These are phyloP conservation scores for Papilio demoleus DNA, from an alignment of 2,888 invertebrate species.

Conservation along the genomic window DNA sequence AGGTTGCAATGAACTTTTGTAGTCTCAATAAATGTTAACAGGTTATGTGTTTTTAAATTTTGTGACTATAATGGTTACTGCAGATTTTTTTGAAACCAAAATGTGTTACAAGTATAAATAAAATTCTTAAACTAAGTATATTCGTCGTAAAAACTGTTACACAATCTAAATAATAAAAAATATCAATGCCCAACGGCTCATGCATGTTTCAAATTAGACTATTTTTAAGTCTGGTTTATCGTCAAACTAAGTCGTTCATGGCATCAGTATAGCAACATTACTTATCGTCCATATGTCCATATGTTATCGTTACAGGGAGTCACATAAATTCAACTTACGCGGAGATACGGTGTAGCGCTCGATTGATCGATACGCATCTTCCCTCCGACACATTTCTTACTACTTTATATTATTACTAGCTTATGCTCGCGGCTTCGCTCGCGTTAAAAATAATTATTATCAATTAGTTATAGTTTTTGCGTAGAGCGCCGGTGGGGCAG, in stretches of 20 bases:
- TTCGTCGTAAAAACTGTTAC: neutral
- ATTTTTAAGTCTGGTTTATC: neutral
- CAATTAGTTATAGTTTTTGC: no score
- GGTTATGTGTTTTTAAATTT: neutral
- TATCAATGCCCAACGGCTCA: no score
- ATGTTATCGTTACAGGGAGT: slow-evolving; percentile 21
- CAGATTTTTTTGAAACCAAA: neutral
- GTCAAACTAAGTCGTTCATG: neutral
- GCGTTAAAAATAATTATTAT: no score
- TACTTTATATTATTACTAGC: neutral
- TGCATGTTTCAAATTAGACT: neutral
- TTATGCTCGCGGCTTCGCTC: no score
- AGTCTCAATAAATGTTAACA: slow-evolving; percentile 3
- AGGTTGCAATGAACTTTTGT: slow-evolving; percentile 36
- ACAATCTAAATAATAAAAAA: neutral
- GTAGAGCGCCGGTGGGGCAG: no score
- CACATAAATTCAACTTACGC: slow-evolving; percentile 32
- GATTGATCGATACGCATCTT: slow-evolving; percentile 26
- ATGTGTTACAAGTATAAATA: neutral
- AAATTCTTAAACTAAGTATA: neutral
- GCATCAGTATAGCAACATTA: neutral
- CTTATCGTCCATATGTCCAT: slow-evolving; percentile 20
- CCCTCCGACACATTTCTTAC: neutral
- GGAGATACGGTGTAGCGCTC: neutral
- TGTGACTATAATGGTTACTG: neutral